Evolutionary conservation across 2,113 vertebrate genomes (phyloP).

Genomic region (Melospiza melodia): DNA sequence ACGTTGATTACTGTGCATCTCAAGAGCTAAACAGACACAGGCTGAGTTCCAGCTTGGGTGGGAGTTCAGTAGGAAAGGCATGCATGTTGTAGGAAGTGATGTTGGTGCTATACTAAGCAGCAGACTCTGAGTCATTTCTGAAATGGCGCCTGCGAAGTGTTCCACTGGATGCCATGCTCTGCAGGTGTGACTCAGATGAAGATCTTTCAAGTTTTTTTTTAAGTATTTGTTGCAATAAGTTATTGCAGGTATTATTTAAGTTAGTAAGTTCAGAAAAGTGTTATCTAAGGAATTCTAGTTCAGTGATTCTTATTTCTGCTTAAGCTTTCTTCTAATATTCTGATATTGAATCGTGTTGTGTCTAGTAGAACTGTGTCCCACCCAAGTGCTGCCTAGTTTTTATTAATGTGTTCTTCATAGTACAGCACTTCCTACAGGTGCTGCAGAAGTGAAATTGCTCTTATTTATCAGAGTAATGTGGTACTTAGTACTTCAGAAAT

Average conservation of each 20-base stretch:
- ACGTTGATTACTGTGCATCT: not conserved
- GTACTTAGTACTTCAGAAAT: not conserved
- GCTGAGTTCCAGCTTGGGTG: constrained; percentile 24
- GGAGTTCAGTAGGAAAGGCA: constrained; percentile 19
- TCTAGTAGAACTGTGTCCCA: not conserved
- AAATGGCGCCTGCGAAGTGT: not conserved
- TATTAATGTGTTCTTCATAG: not conserved
- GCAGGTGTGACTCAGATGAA: not conserved
- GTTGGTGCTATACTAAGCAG: constrained; percentile 15
- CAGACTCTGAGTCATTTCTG: constrained; percentile 40
- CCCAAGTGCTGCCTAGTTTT: not conserved
- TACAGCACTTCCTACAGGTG: not conserved
- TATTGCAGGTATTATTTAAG: not conserved
- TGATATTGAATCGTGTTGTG: not conserved
- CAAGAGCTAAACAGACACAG: constrained; percentile 4
- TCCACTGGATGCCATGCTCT: not conserved
- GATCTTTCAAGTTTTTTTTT: not conserved
- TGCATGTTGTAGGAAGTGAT: constrained; percentile 27
- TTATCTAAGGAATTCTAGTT: not conserved
- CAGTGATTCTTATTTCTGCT: not conserved
- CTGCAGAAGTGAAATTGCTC: not conserved
- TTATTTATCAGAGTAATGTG: not conserved
- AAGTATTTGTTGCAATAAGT: not conserved
- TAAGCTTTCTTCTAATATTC: not conserved
- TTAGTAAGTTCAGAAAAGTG: not conserved